Evolutionary conservation across 1,140 invertebrate species (phyloP).

Genomic region (Papilio aristodemus): DNA sequence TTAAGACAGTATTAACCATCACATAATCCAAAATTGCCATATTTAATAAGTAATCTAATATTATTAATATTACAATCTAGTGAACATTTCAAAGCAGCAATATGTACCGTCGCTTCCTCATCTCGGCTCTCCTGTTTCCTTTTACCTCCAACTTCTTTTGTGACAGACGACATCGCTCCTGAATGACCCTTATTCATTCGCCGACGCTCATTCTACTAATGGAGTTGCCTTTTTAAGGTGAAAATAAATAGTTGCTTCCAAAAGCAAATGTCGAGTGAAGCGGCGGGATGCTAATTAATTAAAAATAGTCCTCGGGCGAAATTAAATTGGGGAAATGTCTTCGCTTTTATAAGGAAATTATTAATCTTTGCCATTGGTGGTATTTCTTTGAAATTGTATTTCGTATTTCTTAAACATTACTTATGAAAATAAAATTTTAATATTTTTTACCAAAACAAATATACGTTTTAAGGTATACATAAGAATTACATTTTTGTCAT

Average conservation of each 20-base stretch:
- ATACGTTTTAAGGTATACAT: too few relatives aligned
- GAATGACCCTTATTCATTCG: conserved; percentile 74
- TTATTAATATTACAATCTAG: not conserved
- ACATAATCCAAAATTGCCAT: not conserved
- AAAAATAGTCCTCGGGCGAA: conserved; percentile 46
- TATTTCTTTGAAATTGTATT: conserved; percentile 7
- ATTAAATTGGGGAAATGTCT: conserved; percentile 41
- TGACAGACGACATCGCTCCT: conserved; percentile 72
- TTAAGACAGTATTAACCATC: not conserved
- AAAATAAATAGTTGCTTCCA: conserved; percentile 72
- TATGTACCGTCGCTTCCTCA: conserved; percentile 34
- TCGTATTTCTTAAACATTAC: not conserved
- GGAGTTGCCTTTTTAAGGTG: conserved; percentile 74
- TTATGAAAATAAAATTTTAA: too few relatives aligned
- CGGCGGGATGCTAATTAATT: conserved; percentile 70
- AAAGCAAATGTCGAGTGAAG: conserved; percentile 48
- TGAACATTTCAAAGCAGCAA: conserved; percentile 25
- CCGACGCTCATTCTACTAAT: conserved; percentile 74
- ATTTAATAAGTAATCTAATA: conserved; percentile 7
- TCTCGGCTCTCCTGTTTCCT: conserved; percentile 45
- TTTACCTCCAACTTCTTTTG: conserved; percentile 50
- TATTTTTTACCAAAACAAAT: too few relatives aligned
- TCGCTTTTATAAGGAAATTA: conserved; percentile 23
- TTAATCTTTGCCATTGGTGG: conserved; percentile 12
- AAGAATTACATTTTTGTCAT: too few relatives aligned